Evolutionary conservation across 2,888 invertebrate genomes (phyloP), one percentile per base, ranked within the genome.

Genomic region (Thymelicus sylvestris): DNA sequence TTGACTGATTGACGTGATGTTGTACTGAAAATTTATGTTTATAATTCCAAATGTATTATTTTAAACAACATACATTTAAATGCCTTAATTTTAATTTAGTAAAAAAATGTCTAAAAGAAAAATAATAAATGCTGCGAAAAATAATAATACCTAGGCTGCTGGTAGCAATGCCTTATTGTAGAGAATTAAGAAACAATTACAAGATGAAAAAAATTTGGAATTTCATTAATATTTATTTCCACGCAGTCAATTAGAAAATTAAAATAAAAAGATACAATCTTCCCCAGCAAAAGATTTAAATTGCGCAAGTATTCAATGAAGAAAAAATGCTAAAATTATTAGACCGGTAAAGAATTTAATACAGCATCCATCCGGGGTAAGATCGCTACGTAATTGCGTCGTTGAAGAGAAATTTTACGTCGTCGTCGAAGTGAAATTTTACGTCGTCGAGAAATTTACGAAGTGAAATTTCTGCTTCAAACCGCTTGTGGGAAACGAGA

Each of bases 311-410:
- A 50, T 39, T 67, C 38, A 8, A 47, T 15, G 10, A 67, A 72
- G 48, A 63, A 59, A 72, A 68, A 74, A 67, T 68, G 71, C 68
- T 71, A 57, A 78, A 77, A 78, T 76, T 78, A 77, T 74, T 74
- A 72, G 59, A 78, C 80, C 74, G 75, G 47, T 76, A 75, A 84
- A 84, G 85, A 87, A 89, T 88, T 87, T 88, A 86, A 86, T 87
- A 86, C 85, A 81, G 81, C 80, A 82, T 80, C 78, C 80, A 73
- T 74, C 74, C 69, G 77, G 74, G 76, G 76, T 76, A 79, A 81
- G 77, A 79, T 76, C 79, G 80, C 81, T 79, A 77, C 82, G 78
- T 86, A 89, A 88, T 88, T 88, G 88, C 86, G 80, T 81, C 80
- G 82, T 79, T 76, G 80, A 81, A 80, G 66, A 66, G 66, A 71